A percentile compares a stretch with the other conserved stretches of the same genome.
Conservation (phyloP, 2,797 vertebrate species). For the Sylvia borin region DNA sequence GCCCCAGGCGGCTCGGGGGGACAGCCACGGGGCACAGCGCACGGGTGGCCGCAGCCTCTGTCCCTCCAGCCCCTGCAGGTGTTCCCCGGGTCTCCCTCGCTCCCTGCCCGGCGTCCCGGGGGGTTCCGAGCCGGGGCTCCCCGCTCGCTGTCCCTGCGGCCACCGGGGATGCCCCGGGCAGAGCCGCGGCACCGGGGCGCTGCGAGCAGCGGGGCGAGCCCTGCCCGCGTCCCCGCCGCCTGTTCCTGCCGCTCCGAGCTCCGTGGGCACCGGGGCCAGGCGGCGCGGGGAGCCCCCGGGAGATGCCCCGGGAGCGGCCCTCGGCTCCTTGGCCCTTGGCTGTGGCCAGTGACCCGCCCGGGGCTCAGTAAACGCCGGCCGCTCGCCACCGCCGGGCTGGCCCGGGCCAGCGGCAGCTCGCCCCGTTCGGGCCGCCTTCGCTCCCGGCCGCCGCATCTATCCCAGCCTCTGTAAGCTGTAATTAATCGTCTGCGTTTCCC, state of each 20-base stretch:
- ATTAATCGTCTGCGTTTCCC: background rate
- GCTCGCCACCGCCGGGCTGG: background rate
- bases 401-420: background rate
- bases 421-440: background rate
- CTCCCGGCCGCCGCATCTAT: background rate
- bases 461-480: background rate
- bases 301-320: background rate
- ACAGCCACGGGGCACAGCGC: background rate
- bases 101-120: background rate
- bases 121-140: background rate
- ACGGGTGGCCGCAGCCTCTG: background rate
- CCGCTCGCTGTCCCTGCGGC: background rate
- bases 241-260: background rate
- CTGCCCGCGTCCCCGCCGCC: background rate
- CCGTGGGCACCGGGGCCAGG: background rate
- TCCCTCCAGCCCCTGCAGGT: background rate
- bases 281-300: background rate
- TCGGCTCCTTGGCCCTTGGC: background rate
- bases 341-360: background rate
- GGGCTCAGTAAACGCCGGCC: conserved; percentile 44
- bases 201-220: background rate
- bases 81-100: background rate
- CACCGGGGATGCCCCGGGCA: background rate
- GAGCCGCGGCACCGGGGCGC: background rate
- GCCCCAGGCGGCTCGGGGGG: background rate